Evolutionary conservation across 1,140 invertebrate genomes (phyloP), one percentile per base, ranked within the genome.

Genomic region (Monomorium pharaonis): DNA sequence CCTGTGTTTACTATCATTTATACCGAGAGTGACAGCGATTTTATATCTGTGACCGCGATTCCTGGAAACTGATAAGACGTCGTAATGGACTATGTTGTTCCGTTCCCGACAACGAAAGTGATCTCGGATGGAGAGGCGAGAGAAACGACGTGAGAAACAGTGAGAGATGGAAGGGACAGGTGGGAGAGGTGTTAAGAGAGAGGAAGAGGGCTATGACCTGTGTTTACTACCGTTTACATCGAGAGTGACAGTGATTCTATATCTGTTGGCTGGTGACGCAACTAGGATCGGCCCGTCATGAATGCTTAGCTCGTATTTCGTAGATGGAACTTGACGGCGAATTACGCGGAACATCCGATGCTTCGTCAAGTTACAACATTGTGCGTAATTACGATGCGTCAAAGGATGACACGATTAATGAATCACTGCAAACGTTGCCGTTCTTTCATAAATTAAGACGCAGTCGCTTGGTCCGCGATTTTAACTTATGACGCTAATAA

Each of bases 221-320:
- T 86, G 89, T 78, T 90, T 77, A 88, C 84, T 80, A 85, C 51
- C 80, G 80, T 81, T 87, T 85, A 85, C 76, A 76, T 51, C 47
- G 89, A 90, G 84, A 90, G 89, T 84, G 84, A 91, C 84, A 91
- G 89, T 88, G 89, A 90, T 86, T 90, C 81, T 88, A 90, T 89
- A 90, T 90, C 69, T 86, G 83, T 86, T 51, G 37, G 65, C 62
- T 37, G 75, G 49, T 91, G 89, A 91, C 87, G 89, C 76, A 90
- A 90, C 81, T 83, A 85, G 60, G 84, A 91, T 87, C 65, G 65
- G 86, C 67, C 63, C 78, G 58, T 76, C 84, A 89, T 86, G 84
- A 72, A 81, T 78, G 54, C 70, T 24, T 30, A 74, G 37, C 69
- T 70, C 76, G 56, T 86, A 65, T 89, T 89, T 84, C 87, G 44